A percentile compares a stretch with the other conserved stretches of the same genome.
Conservation (phyloP, 2,888 invertebrate genomes). For the Lasioglossum calceatum region DNA sequence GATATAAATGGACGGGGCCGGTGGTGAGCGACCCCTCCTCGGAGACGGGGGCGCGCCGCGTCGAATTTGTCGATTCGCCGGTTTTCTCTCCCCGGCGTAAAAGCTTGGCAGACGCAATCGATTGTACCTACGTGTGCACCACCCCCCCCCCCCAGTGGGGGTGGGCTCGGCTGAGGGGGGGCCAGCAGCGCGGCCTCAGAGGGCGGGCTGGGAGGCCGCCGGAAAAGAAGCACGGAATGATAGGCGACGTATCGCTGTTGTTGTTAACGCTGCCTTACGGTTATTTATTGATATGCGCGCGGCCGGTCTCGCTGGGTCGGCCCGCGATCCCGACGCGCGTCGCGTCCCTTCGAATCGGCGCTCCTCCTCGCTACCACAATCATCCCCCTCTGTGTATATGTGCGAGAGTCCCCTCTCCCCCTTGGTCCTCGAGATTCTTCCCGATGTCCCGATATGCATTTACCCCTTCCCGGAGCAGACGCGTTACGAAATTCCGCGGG, state of each 20-base stretch:
- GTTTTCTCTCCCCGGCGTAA: slow-evolving; percentile 62
- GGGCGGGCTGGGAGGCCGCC: slow-evolving; percentile 32
- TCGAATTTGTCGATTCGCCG: slow-evolving; percentile 73
- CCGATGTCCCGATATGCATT: background rate
- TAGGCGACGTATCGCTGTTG: slow-evolving; percentile 67
- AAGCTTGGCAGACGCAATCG: slow-evolving; percentile 66
- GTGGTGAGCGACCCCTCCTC: slow-evolving; percentile 69
- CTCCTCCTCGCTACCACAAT: background rate
- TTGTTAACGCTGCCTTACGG: slow-evolving; percentile 67
- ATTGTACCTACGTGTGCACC: slow-evolving; percentile 62
- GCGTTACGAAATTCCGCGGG: background rate
- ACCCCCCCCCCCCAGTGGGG: slow-evolving; percentile 32
- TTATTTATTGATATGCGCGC: slow-evolving; percentile 65
- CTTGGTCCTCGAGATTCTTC: background rate
- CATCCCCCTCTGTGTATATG: background rate
- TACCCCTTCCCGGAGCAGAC: background rate
- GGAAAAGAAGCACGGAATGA: slow-evolving; percentile 61
- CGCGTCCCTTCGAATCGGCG: slow-evolving; percentile 2
- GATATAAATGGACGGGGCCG: slow-evolving; percentile 68
- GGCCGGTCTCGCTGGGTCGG: slow-evolving; percentile 33
- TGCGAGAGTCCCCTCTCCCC: background rate
- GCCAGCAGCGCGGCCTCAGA: background rate
- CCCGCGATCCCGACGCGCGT: slow-evolving; percentile 35
- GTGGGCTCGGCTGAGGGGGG: slow-evolving; percentile 1
- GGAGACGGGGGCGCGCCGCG: slow-evolving; percentile 65